phyloP scores from a whole-genome alignment of 2,888 invertebrate species.

The Callinectes sapidus region DNA sequence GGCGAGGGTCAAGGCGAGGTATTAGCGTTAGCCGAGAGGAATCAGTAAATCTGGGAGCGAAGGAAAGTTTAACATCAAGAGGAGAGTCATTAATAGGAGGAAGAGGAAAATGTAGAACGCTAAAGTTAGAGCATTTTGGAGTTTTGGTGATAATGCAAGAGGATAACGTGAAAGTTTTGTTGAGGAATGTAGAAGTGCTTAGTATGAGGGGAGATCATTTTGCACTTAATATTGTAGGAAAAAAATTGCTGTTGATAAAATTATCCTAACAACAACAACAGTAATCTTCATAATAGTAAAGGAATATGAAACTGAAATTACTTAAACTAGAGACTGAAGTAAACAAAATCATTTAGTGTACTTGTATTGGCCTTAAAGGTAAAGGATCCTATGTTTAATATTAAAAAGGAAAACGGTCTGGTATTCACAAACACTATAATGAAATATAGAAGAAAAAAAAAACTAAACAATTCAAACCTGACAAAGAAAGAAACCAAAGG shows the following conservation, averaged over 20 bases:
- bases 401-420: not conserved
- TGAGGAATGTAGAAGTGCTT: not conserved
- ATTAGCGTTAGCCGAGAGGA: conserved; percentile 5
- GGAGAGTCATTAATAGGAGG: conserved; percentile 16
- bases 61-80: conserved; percentile 9
- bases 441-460: not conserved
- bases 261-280: too few relatives aligned
- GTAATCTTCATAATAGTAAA: not conserved
- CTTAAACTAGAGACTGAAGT: not conserved
- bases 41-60: not conserved
- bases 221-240: too few relatives aligned
- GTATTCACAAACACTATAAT: not conserved
- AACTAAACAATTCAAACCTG: not conserved
- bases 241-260: too few relatives aligned
- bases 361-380: not conserved
- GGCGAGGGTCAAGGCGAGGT: not conserved
- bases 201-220: too few relatives aligned
- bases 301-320: not conserved
- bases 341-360: not conserved
- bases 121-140: not conserved
- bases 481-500: not conserved
- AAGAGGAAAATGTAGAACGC: not conserved
- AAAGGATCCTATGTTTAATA: not conserved
- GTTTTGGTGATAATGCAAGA: not conserved
- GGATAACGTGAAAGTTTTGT: not conserved